Conservation (phyloP, 2,888 invertebrate genomes). For the Hyposoter didymator region DNA sequence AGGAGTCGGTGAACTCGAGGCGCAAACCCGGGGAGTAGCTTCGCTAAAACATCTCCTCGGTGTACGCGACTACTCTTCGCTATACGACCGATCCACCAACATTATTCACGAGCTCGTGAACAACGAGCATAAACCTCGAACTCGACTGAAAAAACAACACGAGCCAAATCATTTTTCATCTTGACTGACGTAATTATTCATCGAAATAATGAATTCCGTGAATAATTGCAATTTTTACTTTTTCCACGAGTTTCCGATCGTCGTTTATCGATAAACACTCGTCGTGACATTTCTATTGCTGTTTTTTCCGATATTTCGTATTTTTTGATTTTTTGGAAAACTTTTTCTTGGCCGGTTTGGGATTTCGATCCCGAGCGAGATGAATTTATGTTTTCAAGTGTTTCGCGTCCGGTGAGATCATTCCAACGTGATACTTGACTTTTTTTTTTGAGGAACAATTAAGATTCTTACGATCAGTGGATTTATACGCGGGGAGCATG, state of each 20-base stretch:
- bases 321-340: background rate
- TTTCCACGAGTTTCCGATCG: background rate
- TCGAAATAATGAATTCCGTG: background rate
- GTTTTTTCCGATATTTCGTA: too few species aligned
- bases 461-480: background rate
- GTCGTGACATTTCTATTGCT: too few species aligned
- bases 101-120: slow-evolving; percentile 51
- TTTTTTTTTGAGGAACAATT: background rate
- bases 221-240: background rate
- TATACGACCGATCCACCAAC: slow-evolving; percentile 13
- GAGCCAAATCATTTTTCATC: slow-evolving; percentile 3
- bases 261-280: background rate
- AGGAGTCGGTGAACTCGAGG: slow-evolving; percentile 65
- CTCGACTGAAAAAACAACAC: background rate
- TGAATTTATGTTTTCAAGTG: background rate
- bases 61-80: slow-evolving; percentile 7
- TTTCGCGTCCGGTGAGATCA: background rate
- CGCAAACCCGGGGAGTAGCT: slow-evolving; percentile 42
- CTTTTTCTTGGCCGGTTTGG: background rate
- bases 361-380: background rate
- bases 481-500: background rate
- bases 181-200: background rate
- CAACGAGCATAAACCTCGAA: slow-evolving; percentile 8
- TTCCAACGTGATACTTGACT: background rate
- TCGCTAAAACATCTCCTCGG: slow-evolving; percentile 41